phyloP scores from a whole-genome alignment of 2,888 invertebrate genomes.

The Ophion slaviceki region DNA sequence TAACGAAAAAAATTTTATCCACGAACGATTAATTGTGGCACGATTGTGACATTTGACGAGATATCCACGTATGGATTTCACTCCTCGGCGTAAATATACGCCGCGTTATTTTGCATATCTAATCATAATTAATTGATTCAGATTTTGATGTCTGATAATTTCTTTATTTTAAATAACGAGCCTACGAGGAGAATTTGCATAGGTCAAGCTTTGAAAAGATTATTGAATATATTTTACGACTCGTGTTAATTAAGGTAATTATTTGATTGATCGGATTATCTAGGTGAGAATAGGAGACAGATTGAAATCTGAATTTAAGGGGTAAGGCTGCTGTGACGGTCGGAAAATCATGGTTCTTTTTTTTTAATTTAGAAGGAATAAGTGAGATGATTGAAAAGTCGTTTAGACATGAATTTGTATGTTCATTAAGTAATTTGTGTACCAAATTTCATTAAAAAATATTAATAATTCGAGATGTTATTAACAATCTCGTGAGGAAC shows the following conservation, averaged over 20 bases:
- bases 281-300: not conserved
- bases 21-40: conserved; percentile 35
- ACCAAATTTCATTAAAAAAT: no score
- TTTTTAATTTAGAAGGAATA: no score
- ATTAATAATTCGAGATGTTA: no score
- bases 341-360: no score
- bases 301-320: not conserved
- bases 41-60: conserved; percentile 12
- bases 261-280: not conserved
- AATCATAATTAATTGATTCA: conserved; percentile 30
- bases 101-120: not conserved
- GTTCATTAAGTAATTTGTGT: no score
- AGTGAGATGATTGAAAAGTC: no score
- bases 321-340: no score
- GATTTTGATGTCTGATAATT: conserved; percentile 13
- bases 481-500: no score
- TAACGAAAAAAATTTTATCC: not conserved
- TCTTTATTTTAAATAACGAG: conserved; percentile 4
- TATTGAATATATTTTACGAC: not conserved
- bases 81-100: conserved; percentile 25
- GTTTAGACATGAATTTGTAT: no score
- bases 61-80: conserved; percentile 10
- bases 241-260: not conserved
- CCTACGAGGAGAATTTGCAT: not conserved
- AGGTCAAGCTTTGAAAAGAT: not conserved